Evolutionary conservation across 2,888 invertebrate genomes (phyloP).

Genomic region (Adela reaumurella): DNA sequence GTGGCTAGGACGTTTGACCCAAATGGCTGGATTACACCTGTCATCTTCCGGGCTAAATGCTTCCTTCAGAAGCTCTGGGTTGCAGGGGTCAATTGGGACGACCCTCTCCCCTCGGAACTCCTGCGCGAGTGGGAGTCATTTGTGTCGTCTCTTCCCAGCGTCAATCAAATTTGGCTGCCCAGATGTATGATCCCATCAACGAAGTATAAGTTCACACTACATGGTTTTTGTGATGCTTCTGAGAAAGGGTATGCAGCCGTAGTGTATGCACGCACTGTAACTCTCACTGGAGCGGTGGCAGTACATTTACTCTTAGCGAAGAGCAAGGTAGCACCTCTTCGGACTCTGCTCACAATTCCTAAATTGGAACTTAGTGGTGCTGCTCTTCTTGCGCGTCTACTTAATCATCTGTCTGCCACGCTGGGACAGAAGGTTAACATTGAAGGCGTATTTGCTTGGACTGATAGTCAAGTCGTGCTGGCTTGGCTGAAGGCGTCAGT

Average conservation of each 20-base stretch:
- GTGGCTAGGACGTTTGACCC: constrained; percentile 1
- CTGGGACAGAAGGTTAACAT: not conserved
- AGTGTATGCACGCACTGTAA: not conserved
- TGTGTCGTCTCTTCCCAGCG: not conserved
- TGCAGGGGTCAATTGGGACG: not conserved
- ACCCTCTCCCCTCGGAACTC: not conserved
- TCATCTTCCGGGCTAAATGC: constrained; percentile 2
- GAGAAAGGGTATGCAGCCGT: constrained; percentile 3
- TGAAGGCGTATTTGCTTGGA: not conserved
- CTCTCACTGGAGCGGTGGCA: not conserved
- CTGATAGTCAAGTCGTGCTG: not conserved
- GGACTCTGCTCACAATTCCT: constrained; percentile 3
- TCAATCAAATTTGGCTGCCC: not conserved
- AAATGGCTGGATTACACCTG: not conserved
- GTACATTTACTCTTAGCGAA: constrained; percentile 2
- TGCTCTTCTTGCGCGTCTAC: not conserved
- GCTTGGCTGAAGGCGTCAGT: not conserved
- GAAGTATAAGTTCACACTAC: not conserved
- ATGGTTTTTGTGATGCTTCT: constrained; percentile 4
- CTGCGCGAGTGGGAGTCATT: not conserved
- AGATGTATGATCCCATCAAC: not conserved
- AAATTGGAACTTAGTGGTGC: constrained; percentile 4
- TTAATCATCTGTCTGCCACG: not conserved
- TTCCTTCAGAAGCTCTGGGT: constrained; percentile 4
- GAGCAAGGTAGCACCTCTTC: constrained; percentile 4